Conservation (phyloP, 1,140 invertebrate genomes). For the Gonioctena quinquepunctata region DNA sequence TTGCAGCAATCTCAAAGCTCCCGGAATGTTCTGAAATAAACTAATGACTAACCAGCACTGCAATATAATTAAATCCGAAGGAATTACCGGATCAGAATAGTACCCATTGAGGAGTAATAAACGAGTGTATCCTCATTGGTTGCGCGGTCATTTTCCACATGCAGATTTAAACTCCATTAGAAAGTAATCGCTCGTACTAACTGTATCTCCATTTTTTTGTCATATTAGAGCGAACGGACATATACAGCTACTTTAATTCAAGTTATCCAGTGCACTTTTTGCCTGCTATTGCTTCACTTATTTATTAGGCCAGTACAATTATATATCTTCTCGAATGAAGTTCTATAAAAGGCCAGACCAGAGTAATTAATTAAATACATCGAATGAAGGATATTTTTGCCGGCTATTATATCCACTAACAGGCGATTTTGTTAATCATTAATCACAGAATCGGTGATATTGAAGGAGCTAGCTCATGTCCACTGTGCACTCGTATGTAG, state of each 20-base stretch:
- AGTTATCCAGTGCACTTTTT: constrained; percentile 32
- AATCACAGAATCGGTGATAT: too few species aligned
- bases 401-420: background rate
- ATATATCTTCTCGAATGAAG: background rate
- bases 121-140: constrained; percentile 26
- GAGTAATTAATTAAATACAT: background rate
- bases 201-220: constrained; percentile 24
- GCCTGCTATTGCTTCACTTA: background rate
- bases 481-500: too few species aligned
- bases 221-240: constrained; percentile 10
- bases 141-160: constrained; percentile 25
- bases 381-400: background rate
- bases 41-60: background rate
- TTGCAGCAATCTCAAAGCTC: too few species aligned
- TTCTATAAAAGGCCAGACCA: background rate
- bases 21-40: too few species aligned
- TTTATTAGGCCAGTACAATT: background rate
- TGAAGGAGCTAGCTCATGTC: too few species aligned
- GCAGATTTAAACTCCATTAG: constrained; percentile 36
- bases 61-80: constrained; percentile 18
- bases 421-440: too few species aligned
- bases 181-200: constrained; percentile 36
- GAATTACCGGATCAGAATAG: constrained; percentile 18
- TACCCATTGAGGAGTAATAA: constrained; percentile 25
- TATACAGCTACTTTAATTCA: constrained; percentile 35